Evolutionary conservation across 2,113 vertebrate genomes (phyloP).

Genomic region (Myotis yumanensis): DNA sequence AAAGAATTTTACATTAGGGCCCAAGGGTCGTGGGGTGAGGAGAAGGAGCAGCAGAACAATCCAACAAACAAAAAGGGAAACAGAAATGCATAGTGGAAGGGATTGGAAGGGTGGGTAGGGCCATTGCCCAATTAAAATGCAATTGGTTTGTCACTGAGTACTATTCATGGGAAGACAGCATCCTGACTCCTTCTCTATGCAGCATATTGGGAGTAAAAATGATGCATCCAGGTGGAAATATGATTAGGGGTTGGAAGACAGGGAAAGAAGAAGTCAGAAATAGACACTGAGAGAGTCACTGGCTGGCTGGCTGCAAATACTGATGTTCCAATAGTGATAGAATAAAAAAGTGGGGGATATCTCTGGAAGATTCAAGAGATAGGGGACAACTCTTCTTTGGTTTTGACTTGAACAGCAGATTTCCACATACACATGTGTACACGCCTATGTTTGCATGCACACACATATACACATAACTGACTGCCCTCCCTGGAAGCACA

Average conservation of each 20-base stretch:
- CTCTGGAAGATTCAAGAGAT: constrained; percentile 45
- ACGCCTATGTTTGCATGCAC: too few relatives aligned
- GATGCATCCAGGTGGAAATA: too few relatives aligned
- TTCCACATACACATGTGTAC: too few relatives aligned
- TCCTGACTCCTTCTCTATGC: too few relatives aligned
- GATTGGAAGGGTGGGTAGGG: background rate
- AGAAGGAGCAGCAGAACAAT: constrained; percentile 67
- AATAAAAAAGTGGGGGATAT: background rate
- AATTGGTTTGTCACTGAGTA: constrained; percentile 85
- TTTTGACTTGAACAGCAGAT: background rate
- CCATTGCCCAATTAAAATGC: constrained; percentile 74
- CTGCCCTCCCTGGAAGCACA: too few relatives aligned
- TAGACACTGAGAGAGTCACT: background rate
- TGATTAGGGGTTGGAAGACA: too few relatives aligned
- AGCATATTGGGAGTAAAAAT: too few relatives aligned
- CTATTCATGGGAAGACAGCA: constrained; percentile 65
- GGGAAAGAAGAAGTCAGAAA: too few relatives aligned
- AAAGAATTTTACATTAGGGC: constrained; percentile 79
- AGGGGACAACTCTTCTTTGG: constrained; percentile 61
- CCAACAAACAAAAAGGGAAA: constrained; percentile 73
- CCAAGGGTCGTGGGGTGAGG: constrained; percentile 62
- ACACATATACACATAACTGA: too few relatives aligned
- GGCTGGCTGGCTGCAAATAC: background rate
- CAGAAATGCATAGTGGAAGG: constrained; percentile 78
- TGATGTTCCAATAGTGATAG: background rate